Base-by-base conservation (phyloP, 1,140 invertebrate species). In the Leptinotarsa defecta region DNA sequence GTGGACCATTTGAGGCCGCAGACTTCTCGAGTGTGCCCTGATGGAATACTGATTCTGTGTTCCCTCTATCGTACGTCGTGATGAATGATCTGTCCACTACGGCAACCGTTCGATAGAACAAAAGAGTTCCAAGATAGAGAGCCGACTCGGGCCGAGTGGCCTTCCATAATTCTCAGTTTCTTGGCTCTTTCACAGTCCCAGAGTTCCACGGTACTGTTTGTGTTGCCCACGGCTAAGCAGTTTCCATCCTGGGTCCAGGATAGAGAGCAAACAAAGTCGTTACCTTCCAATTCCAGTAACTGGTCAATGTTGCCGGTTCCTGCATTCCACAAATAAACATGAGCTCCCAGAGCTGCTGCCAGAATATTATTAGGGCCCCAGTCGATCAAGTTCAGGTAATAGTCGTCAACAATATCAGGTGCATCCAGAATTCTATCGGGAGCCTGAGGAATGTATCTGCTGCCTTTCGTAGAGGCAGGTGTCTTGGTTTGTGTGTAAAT, bases 1-100 rank as follows among this genome's bases (percentile, higher is more conserved):
- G 93, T 91, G 4, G 96, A 98, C 98, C 98, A 99, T 86, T 95
- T 95, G 4, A 99, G 85, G 1, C 97, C 97, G 86, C 98, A 99
- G 19, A 99, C 93, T 87, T 96, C 95, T 87, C 97, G 96, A 3
- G 91, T 90, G 84, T 99, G 97, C 13, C 91, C 94, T 49, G 86
- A 85, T 20, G 96, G 85, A 5, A 91, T 91, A 20, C 90, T 89
- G 13, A 98, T 89, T 69, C 92, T 89, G 85, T 98, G 96, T 19
- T 98, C 90, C 0, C 95, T 87, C 78, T 95, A 91, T 62, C 98
- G 87, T 1, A 99, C 97, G 88, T 99, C 98, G 83, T 99, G 96
- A 83, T 99, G 95, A 78, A 96, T 92, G 68, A 99, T 96, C 82
- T 91, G 89, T 11, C 98, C 97, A 84, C 91, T 92, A 73, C 96